Conservation (phyloP, 1,140 invertebrate genomes). For the Ceratitis capitata region DNA sequence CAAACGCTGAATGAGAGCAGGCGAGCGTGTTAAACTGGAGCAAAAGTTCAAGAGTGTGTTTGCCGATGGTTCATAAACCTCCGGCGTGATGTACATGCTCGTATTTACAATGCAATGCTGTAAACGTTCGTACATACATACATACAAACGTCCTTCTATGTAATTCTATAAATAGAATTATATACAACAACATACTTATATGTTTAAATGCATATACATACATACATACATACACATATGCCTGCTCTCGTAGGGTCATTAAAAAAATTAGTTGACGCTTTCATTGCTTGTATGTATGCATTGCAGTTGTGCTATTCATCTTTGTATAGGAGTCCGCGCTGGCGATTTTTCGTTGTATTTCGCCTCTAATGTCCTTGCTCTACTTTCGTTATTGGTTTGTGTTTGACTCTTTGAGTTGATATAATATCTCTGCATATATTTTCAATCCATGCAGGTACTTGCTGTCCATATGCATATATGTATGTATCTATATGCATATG, state of each 20-base stretch:
- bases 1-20: not conserved
- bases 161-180: too few species aligned
- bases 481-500: not conserved
- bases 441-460: not conserved
- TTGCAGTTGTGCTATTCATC: not conserved
- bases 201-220: not conserved
- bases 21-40: not conserved
- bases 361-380: not conserved
- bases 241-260: not conserved
- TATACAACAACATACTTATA: too few species aligned
- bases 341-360: not conserved
- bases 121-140: not conserved
- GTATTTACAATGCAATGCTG: not conserved
- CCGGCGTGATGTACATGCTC: not conserved
- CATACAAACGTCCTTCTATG: too few species aligned
- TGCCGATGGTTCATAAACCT: not conserved
- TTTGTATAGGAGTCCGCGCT: not conserved
- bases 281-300: not conserved
- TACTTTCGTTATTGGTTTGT: not conserved
- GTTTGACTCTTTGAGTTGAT: not conserved
- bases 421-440: not conserved
- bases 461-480: not conserved
- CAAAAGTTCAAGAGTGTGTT: conserved; percentile 12
- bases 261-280: not conserved
- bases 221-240: not conserved